A percentile compares a stretch with the other conserved stretches of the same genome.
Evolutionary conservation across 2,888 invertebrate species (phyloP).

Genomic region (Zygogramma bicolorata): DNA sequence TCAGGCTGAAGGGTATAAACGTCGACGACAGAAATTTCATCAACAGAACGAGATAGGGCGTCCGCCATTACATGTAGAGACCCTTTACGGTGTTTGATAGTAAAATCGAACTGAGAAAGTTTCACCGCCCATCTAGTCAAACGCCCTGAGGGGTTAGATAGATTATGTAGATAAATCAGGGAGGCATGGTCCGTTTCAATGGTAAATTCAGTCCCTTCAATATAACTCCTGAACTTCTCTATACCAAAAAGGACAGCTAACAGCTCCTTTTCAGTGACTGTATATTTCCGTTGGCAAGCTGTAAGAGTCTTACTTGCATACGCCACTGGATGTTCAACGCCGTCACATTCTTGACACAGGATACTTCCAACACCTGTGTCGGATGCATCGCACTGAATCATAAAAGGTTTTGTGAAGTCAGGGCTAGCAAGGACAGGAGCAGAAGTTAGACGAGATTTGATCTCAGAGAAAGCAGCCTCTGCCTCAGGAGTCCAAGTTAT

Average conservation of each 20-base stretch:
- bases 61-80: slow-evolving; percentile 50
- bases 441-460: slow-evolving; percentile 36
- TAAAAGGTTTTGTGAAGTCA: slow-evolving; percentile 41
- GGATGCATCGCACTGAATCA: slow-evolving; percentile 40
- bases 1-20: slow-evolving; percentile 29
- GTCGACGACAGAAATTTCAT: slow-evolving; percentile 10
- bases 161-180: slow-evolving; percentile 49
- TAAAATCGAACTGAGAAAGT: slow-evolving; percentile 44
- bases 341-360: slow-evolving; percentile 27
- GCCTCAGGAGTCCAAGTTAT: slow-evolving; percentile 39
- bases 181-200: slow-evolving; percentile 51
- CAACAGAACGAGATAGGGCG: slow-evolving; percentile 26
- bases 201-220: slow-evolving; percentile 46
- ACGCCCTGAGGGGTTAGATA: slow-evolving; percentile 51
- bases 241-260: slow-evolving; percentile 42
- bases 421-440: slow-evolving; percentile 40
- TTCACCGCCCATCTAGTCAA: slow-evolving; percentile 50
- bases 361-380: slow-evolving; percentile 40
- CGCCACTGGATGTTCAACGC: slow-evolving; percentile 34
- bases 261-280: slow-evolving; percentile 45
- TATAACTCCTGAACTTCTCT: slow-evolving; percentile 48
- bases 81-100: slow-evolving; percentile 49
- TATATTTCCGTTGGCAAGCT: slow-evolving; percentile 40
- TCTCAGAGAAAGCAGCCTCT: slow-evolving; percentile 31
- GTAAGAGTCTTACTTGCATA: slow-evolving; percentile 35